Evolutionary conservation across 2,797 vertebrate genomes (phyloP).

Genomic region (Rallus crepitans): DNA sequence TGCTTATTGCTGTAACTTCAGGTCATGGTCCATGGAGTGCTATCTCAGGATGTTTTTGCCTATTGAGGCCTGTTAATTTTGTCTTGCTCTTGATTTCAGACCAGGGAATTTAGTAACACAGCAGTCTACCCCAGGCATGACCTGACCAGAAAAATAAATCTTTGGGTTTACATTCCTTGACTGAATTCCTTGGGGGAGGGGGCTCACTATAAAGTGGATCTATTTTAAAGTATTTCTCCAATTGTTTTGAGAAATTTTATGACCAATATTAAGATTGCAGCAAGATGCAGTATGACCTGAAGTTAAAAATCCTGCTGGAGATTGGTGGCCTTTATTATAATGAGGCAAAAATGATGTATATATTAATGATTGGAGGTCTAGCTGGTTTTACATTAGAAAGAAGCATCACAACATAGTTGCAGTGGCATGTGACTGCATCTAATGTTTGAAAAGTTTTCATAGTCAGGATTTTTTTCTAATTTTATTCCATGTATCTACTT

Average conservation of each 20-base stretch:
- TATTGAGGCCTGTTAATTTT: constrained; percentile 74
- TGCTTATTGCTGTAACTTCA: constrained; percentile 83
- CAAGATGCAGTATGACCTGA: neutral
- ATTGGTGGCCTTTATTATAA: neutral
- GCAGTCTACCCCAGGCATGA: constrained; percentile 57
- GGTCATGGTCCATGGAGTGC: constrained; percentile 80
- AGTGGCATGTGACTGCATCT: neutral
- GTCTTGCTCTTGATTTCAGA: constrained; percentile 78
- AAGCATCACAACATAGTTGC: neutral
- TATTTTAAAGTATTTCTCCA: neutral
- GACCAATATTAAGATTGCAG: neutral
- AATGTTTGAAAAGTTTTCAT: neutral
- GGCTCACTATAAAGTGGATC: neutral
- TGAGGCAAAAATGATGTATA: neutral
- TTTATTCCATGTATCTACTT: constrained; percentile 29
- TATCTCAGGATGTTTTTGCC: constrained; percentile 79
- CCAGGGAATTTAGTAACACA: constrained; percentile 79
- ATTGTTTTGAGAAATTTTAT: constrained; percentile 22
- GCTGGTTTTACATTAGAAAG: neutral
- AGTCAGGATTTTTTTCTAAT: constrained; percentile 33
- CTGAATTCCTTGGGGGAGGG: constrained; percentile 25
- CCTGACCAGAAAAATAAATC: constrained; percentile 68
- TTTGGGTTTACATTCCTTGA: constrained; percentile 56
- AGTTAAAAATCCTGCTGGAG: neutral
- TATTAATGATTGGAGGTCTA: neutral